Percentiles rank a stretch among this genome's conserved stretches.
phyloP scores from a whole-genome alignment of 2,888 invertebrate species.

The Archips crataeganus region DNA sequence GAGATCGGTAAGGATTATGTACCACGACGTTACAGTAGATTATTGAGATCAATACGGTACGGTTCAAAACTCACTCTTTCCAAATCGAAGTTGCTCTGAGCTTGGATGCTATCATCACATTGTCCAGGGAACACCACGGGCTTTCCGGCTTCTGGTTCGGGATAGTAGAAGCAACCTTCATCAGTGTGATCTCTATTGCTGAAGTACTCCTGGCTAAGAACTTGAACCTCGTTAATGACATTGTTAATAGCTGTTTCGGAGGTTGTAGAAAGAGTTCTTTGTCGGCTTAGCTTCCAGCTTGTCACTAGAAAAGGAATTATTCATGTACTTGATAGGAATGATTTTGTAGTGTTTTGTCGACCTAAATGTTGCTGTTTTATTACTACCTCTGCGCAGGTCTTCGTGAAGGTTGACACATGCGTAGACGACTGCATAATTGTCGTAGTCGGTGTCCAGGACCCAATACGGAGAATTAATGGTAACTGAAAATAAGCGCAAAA shows the following conservation, averaged over 20 bases:
- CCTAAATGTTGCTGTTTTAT: too few species aligned
- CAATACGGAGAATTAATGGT: constrained; percentile 75
- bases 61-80: constrained; percentile 49
- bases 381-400: constrained; percentile 62
- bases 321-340: not conserved
- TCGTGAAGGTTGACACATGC: constrained; percentile 79
- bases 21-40: too few species aligned
- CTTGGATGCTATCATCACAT: constrained; percentile 62
- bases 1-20: too few species aligned
- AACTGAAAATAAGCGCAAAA: constrained; percentile 53
- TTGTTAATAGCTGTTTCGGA: constrained; percentile 51
- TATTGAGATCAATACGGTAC: too few species aligned
- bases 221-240: constrained; percentile 52
- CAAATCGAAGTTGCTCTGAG: constrained; percentile 58
- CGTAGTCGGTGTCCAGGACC: constrained; percentile 88
- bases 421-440: constrained; percentile 87
- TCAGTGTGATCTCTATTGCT: constrained; percentile 55
- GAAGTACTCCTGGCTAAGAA: constrained; percentile 63
- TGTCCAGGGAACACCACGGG: constrained; percentile 69
- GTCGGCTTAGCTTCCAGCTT: constrained; percentile 71
- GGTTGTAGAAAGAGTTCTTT: constrained; percentile 50
- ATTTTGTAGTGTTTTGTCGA: too few species aligned
- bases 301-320: constrained; percentile 56
- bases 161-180: constrained; percentile 69
- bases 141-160: constrained; percentile 57